Conservation (phyloP, 2,113 vertebrate genomes). For the Lepidiolamprologus cunningtoni region DNA sequence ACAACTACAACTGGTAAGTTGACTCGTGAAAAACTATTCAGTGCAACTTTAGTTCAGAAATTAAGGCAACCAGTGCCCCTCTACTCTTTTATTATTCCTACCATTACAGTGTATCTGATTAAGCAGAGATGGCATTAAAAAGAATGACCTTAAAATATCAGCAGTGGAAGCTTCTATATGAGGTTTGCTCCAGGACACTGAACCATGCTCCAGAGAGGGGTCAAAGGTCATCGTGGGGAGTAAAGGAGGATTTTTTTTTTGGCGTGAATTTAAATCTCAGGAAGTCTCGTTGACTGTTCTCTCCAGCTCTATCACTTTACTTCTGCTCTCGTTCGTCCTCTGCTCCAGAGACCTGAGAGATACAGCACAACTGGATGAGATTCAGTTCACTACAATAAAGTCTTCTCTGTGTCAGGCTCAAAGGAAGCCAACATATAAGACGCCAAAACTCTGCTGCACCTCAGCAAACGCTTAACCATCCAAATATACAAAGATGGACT, state of each 20-base stretch:
- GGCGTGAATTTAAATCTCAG: conserved; percentile 12
- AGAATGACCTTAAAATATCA: conserved; percentile 8
- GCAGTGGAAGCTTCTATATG: conserved; percentile 15
- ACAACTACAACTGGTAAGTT: neutral
- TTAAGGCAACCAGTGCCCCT: conserved; percentile 35
- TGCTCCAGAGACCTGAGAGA: conserved; percentile 53
- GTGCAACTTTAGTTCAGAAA: conserved; percentile 56
- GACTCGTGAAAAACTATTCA: conserved; percentile 36
- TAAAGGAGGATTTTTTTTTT: neutral
- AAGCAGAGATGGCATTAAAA: neutral
- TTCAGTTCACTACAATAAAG: neutral
- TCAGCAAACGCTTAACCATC: neutral
- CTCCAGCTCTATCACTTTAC: conserved; percentile 58
- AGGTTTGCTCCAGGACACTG: conserved; percentile 58
- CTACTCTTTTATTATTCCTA: neutral
- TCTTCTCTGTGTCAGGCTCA: neutral
- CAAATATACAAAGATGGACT: neutral
- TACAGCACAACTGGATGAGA: neutral
- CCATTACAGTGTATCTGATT: conserved; percentile 44
- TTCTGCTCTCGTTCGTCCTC: conserved; percentile 30
- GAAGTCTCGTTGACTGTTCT: conserved; percentile 62
- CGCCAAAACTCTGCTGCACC: neutral
- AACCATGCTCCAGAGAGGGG: conserved; percentile 18
- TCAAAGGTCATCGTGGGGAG: conserved; percentile 1
- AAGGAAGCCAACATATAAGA: neutral